Evolutionary conservation across 2,888 invertebrate genomes (phyloP).

Genomic region (Lasioglossum vierecki): DNA sequence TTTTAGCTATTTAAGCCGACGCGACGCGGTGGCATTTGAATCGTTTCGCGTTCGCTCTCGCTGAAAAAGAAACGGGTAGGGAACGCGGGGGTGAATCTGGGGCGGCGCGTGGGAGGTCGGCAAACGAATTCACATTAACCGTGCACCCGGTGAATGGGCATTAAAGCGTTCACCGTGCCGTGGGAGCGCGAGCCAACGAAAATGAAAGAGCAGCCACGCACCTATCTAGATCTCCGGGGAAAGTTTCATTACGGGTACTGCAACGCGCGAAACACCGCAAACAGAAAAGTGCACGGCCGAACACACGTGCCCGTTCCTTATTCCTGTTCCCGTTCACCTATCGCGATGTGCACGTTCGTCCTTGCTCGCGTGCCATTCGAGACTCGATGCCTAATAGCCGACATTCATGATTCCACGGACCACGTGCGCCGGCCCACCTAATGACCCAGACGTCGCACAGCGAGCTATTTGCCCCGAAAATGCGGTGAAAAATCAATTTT

Average conservation of each 20-base stretch:
- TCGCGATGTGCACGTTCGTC: slow-evolving; percentile 57
- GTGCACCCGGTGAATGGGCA: neutral
- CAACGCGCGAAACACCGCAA: slow-evolving; percentile 16
- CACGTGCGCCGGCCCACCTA: slow-evolving; percentile 12
- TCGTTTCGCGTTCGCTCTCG: neutral
- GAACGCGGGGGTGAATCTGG: neutral
- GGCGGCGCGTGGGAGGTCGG: neutral
- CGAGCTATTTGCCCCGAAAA: too few relatives aligned
- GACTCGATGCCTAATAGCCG: slow-evolving; percentile 30
- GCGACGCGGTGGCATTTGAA: neutral
- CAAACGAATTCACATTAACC: neutral
- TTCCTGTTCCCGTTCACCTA: slow-evolving; percentile 6
- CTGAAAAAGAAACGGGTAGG: neutral
- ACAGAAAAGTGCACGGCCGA: slow-evolving; percentile 32
- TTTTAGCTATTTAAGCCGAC: neutral
- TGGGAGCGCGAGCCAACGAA: neutral
- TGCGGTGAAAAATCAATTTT: too few relatives aligned
- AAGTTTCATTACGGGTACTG: slow-evolving; percentile 47
- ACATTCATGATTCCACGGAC: slow-evolving; percentile 32
- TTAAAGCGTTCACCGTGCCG: neutral
- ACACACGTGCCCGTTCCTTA: neutral
- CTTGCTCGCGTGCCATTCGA: slow-evolving; percentile 45
- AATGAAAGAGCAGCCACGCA: slow-evolving; percentile 46
- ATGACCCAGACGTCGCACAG: too few relatives aligned
- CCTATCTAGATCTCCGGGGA: slow-evolving; percentile 45